Evolutionary conservation across 1,140 invertebrate species (phyloP).

Genomic region (Drosophila malerkotliana): DNA sequence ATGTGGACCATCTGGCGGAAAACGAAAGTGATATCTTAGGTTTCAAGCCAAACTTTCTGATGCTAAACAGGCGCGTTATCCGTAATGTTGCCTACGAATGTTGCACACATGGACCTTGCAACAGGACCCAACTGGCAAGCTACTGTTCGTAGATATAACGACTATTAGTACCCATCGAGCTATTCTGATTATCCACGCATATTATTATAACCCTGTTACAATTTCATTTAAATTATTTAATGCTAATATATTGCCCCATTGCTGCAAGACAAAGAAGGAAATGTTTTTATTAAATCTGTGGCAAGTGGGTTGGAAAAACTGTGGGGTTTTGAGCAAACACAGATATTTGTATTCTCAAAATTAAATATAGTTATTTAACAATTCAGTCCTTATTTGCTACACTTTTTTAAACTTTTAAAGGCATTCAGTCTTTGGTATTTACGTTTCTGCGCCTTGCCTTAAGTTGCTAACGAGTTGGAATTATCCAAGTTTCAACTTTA

Average conservation of each 20-base stretch:
- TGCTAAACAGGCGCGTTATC: not conserved
- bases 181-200: not conserved
- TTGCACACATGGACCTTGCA: not conserved
- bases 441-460: not conserved
- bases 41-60: not conserved
- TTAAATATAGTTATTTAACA: no score
- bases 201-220: no score
- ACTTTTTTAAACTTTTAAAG: not conserved
- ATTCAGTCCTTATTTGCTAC: not conserved
- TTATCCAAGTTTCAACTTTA: conserved; percentile 18
- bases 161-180: not conserved
- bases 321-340: not conserved
- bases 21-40: not conserved
- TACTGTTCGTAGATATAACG: not conserved
- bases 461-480: conserved; percentile 18
- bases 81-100: not conserved
- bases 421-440: not conserved
- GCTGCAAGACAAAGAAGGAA: not conserved
- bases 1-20: not conserved
- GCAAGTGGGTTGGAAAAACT: conserved; percentile 21
- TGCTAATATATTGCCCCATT: not conserved
- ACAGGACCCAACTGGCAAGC: not conserved
- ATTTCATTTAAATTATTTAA: not conserved
- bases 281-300: conserved; percentile 14
- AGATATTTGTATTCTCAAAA: conserved; percentile 6